Conservation (phyloP, 2,113 vertebrate genomes). For the Aramus guarauna region DNA sequence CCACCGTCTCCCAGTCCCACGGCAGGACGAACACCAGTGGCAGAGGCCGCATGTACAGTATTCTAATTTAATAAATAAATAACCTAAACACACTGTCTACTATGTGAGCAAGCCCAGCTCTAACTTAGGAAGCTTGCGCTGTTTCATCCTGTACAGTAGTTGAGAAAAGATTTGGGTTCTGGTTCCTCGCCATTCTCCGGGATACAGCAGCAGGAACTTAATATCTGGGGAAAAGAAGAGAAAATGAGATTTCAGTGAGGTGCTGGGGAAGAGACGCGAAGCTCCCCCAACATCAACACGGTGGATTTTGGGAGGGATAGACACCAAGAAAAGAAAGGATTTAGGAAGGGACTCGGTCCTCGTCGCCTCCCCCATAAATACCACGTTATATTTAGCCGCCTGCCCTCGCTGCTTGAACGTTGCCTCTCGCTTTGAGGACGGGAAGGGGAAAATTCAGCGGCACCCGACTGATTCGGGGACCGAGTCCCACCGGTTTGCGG, state of each 20-base stretch:
- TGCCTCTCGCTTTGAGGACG: not conserved
- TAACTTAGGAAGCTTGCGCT: constrained; percentile 70
- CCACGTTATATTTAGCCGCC: not conserved
- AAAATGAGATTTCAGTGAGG: accelerated
- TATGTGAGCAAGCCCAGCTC: constrained; percentile 72
- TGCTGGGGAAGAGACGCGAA: accelerated
- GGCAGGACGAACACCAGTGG: constrained; percentile 72
- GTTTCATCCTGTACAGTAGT: constrained; percentile 73
- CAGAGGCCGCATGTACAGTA: constrained; percentile 73
- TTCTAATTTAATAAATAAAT: constrained; percentile 93
- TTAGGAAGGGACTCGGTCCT: not conserved
- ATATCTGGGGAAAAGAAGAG: constrained; percentile 76
- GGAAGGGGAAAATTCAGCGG: not conserved
- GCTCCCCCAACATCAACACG: accelerated
- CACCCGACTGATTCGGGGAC: accelerated
- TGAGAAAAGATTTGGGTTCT: constrained; percentile 69
- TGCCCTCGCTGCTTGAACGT: not conserved
- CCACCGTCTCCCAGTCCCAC: constrained; percentile 24
- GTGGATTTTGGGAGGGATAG: accelerated
- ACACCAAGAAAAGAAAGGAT: accelerated
- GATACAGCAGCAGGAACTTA: constrained; percentile 72
- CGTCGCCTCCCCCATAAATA: not conserved
- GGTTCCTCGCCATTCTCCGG: constrained; percentile 40
- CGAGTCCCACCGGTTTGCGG: accelerated
- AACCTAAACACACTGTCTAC: constrained; percentile 76